phyloP scores from a whole-genome alignment of 2,888 invertebrate species.

The Agapetus fuscipes region DNA sequence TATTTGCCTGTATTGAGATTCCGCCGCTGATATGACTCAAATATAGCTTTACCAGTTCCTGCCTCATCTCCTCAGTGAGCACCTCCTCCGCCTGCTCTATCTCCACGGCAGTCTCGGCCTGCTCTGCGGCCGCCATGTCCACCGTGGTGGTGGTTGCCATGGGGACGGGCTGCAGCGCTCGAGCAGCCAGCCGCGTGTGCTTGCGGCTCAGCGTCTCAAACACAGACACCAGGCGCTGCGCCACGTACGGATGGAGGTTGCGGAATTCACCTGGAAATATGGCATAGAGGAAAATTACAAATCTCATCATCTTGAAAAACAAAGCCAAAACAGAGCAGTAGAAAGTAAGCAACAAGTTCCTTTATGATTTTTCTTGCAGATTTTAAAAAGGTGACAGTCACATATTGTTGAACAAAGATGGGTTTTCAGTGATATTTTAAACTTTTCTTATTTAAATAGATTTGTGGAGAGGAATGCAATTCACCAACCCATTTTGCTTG shows the following conservation, averaged over 20 bases:
- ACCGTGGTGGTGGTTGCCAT: slow-evolving; percentile 1
- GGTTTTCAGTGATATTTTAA: no score
- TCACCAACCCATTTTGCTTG: no score
- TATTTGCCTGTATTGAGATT: no score
- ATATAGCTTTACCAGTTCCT: slow-evolving; percentile 33
- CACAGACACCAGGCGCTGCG: slow-evolving; percentile 84
- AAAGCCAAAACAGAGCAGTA: no score
- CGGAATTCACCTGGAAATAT: slow-evolving; percentile 67
- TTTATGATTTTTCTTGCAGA: no score
- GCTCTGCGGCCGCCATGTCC: background rate
- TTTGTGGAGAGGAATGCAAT: no score
- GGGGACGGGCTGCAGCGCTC: slow-evolving; percentile 13
- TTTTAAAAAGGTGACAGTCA: no score
- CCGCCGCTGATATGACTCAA: no score
- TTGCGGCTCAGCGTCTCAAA: slow-evolving; percentile 88
- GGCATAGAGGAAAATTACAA: background rate
- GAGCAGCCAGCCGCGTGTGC: slow-evolving; percentile 48
- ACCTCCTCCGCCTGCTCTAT: slow-evolving; percentile 57
- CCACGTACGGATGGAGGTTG: slow-evolving; percentile 89
- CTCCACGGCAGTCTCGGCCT: slow-evolving; percentile 39
- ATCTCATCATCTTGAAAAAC: no score
- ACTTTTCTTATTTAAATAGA: no score
- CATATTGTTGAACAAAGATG: no score
- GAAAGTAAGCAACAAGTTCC: no score
- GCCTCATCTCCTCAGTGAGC: slow-evolving; percentile 42